These are phyloP conservation scores for Carcharodon carcharias DNA, from an alignment of 2,797 vertebrate genomes.

Conservation along the genomic window DNA sequence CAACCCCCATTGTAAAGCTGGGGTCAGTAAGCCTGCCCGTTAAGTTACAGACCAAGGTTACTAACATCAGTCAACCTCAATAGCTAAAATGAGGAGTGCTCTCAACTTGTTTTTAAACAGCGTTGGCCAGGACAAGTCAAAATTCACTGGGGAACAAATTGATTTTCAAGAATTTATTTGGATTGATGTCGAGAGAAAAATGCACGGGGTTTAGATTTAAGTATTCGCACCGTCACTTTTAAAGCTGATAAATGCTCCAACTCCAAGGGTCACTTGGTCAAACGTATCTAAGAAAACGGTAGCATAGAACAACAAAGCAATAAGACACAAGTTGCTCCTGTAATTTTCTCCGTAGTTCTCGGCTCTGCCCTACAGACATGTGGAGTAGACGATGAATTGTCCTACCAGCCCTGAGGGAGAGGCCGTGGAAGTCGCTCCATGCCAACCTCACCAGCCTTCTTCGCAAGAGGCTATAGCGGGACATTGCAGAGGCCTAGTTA, in stretches of 20 bases:
- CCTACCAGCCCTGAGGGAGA: neutral
- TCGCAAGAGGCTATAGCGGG: too few relatives aligned
- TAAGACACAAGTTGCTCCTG: neutral
- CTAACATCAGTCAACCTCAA: neutral
- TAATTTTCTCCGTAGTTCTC: neutral
- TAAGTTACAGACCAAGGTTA: neutral
- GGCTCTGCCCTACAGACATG: too few relatives aligned
- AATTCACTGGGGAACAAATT: neutral
- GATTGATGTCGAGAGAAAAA: neutral
- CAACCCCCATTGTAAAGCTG: neutral
- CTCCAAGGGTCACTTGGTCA: neutral
- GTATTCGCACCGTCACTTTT: neutral
- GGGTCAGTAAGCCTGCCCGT: neutral
- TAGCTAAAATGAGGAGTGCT: neutral
- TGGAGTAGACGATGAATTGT: too few relatives aligned
- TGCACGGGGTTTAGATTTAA: too few relatives aligned
- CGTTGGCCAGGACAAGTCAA: too few relatives aligned
- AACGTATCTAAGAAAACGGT: neutral
- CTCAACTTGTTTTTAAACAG: neutral
- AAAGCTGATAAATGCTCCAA: neutral
- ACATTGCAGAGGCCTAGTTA: too few relatives aligned
- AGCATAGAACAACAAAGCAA: neutral
- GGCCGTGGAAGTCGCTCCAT: neutral
- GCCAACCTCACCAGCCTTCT: neutral
- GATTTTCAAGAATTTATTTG: slow-evolving; percentile 17